A percentile compares a stretch with the other conserved stretches of the same genome.
phyloP scores from a whole-genome alignment of 1,140 invertebrate genomes.

The Drosophila bocki region DNA sequence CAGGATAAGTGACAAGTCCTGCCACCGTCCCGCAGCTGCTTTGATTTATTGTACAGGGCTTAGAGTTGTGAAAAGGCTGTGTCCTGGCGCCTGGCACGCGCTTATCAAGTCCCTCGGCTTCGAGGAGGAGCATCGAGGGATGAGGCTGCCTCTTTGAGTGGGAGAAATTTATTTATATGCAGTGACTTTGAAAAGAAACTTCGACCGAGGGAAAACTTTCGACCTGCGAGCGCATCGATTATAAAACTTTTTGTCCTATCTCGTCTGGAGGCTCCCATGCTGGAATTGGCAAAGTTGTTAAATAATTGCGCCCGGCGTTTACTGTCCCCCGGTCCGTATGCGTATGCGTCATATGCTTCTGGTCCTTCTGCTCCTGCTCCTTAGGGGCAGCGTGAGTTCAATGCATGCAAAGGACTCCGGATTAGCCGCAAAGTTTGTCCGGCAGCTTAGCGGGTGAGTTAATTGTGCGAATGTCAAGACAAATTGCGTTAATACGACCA shows the following conservation, averaged over 20 bases:
- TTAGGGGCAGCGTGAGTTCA: constrained; percentile 14
- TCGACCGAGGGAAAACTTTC: constrained; percentile 69
- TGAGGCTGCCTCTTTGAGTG: constrained; percentile 1
- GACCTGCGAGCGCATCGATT: constrained; percentile 80
- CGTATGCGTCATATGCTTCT: constrained; percentile 71
- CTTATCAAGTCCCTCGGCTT: constrained; percentile 52
- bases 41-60: constrained; percentile 79
- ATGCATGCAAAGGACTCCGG: constrained; percentile 52
- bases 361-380: background rate
- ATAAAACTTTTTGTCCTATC: constrained; percentile 80
- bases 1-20: constrained; percentile 42
- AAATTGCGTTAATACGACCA: constrained; percentile 81
- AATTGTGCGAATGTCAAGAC: constrained; percentile 84
- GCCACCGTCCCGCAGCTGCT: constrained; percentile 38
- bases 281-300: constrained; percentile 79
- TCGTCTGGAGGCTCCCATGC: constrained; percentile 48
- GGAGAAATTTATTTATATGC: constrained; percentile 79
- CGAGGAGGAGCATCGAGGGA: background rate
- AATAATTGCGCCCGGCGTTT: constrained; percentile 79
- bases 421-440: constrained; percentile 70
- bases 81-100: constrained; percentile 47
- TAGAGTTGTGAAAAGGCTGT: constrained; percentile 73
- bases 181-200: constrained; percentile 82
- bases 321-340: constrained; percentile 39
- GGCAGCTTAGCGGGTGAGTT: constrained; percentile 78